Conservation (phyloP, 2,888 invertebrate species). For the Tetrapedia diversipes region DNA sequence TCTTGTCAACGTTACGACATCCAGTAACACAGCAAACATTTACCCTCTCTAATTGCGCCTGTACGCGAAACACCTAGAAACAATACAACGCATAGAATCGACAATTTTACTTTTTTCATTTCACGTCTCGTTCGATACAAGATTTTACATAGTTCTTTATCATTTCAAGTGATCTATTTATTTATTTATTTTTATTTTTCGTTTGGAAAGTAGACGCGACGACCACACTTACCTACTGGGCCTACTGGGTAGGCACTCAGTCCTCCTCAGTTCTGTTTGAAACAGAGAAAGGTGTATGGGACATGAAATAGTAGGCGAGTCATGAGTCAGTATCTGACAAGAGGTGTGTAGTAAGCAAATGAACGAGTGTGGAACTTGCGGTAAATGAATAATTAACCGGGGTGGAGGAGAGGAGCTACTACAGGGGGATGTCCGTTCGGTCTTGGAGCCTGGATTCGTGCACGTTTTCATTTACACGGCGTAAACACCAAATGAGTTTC, state of each 20-base stretch:
- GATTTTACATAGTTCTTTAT: conserved; percentile 30
- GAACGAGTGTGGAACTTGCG: conserved; percentile 72
- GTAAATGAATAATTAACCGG: conserved; percentile 71
- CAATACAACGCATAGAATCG: conserved; percentile 48
- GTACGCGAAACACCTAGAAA: conserved; percentile 47
- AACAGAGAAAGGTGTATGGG: conserved; percentile 83
- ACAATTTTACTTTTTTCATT: conserved; percentile 26
- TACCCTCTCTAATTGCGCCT: conserved; percentile 66
- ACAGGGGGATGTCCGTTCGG: conserved; percentile 69
- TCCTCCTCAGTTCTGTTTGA: conserved; percentile 83
- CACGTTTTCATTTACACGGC: conserved; percentile 26
- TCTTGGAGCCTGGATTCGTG: conserved; percentile 76
- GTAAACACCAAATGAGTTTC: conserved; percentile 1
- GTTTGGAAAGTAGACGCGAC: conserved; percentile 78
- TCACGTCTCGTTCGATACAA: conserved; percentile 33
- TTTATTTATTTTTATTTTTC: conserved; percentile 28
- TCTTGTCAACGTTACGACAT: conserved; percentile 4
- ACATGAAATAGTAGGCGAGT: conserved; percentile 79
- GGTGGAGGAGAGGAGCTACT: conserved; percentile 66
- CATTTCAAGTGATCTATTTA: conserved; percentile 22
- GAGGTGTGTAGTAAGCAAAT: conserved; percentile 73
- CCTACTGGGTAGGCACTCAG: conserved; percentile 81
- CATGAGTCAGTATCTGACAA: conserved; percentile 76
- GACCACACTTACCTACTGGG: conserved; percentile 80
- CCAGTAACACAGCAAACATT: conserved; percentile 73